phyloP scores from a whole-genome alignment of 23 tunicate genomes.

The Trididemnum nubilum region DNA sequence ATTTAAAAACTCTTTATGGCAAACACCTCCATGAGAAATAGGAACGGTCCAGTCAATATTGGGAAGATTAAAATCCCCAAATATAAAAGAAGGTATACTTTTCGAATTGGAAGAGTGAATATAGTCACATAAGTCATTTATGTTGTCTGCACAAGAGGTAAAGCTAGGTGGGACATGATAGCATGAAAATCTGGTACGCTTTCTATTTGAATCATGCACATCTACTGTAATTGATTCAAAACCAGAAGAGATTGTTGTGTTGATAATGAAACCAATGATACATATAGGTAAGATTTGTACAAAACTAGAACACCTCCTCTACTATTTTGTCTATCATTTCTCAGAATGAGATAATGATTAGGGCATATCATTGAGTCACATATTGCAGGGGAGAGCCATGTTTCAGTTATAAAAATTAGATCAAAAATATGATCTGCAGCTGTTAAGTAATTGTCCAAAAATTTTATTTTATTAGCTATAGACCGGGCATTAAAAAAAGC shows the following conservation, averaged over 20 bases:
- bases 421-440: not conserved
- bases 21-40: no score
- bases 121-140: no score
- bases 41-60: not conserved
- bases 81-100: not conserved
- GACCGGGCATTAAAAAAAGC: not conserved
- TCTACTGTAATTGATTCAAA: not conserved
- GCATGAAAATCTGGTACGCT: not conserved
- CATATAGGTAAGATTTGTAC: not conserved
- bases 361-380: not conserved
- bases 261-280: not conserved
- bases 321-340: not conserved
- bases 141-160: no score
- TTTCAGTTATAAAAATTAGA: not conserved
- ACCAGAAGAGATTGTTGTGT: not conserved
- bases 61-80: not conserved
- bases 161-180: not conserved
- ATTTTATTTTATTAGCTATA: not conserved
- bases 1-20: no score
- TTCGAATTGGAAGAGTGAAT: no score
- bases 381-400: not conserved
- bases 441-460: not conserved
- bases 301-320: not conserved
- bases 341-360: no score
- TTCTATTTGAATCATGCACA: not conserved